Percentiles rank a stretch among this genome's conserved stretches.
Conservation (phyloP, 2,888 invertebrate genomes). For the Sesamia inferens region DNA sequence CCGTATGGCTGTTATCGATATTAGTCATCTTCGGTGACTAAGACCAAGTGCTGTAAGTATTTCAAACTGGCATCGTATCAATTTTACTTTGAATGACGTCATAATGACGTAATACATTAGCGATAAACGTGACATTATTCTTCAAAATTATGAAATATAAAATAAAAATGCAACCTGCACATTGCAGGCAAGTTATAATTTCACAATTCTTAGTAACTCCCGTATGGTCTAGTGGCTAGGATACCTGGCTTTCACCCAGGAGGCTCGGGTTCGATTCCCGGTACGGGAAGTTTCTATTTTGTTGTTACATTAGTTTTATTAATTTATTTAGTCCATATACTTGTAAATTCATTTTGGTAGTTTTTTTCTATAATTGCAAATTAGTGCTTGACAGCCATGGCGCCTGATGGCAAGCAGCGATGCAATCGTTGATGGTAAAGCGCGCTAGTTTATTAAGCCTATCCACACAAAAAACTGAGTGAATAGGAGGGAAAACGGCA, state of each 20-base stretch:
- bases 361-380: no score
- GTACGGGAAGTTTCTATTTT: slow-evolving; percentile 59
- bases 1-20: neutral
- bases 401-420: no score
- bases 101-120: neutral
- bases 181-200: neutral
- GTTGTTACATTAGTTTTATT: neutral
- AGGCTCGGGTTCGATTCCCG: slow-evolving; percentile 94
- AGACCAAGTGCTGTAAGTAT: neutral
- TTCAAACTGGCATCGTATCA: neutral
- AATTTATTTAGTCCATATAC: neutral
- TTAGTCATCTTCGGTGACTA: neutral
- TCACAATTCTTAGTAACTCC: fast-evolving
- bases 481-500: no score
- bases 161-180: neutral
- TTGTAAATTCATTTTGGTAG: neutral
- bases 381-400: no score
- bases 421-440: no score
- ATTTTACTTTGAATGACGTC: neutral
- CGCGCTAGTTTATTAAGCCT: no score
- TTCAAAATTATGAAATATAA: no score
- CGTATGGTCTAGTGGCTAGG: slow-evolving; percentile 91
- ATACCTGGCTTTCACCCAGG: slow-evolving; percentile 93
- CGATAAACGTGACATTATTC: neutral
- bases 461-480: no score